Base-by-base conservation (phyloP, 2,113 vertebrate species). In the Lepus americanus region DNA sequence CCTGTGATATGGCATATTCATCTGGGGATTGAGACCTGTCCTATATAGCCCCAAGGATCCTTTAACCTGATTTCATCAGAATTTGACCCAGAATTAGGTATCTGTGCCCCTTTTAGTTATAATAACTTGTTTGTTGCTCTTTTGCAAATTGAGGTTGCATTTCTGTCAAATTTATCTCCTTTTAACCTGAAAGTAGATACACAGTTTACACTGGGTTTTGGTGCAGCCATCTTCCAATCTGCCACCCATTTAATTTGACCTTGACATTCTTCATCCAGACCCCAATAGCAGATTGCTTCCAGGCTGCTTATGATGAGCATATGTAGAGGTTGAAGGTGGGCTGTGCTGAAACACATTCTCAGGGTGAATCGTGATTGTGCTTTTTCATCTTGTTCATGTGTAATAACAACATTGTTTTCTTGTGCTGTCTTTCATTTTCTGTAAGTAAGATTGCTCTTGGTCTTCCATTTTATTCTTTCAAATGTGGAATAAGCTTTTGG, bases 331-430 rank as follows among this genome's bases (percentile, higher is more conserved):
- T 89, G 83, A 81, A 96, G 95, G 95, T 97, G 96, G 96, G 96
- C 73, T 97, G 83, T 96, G 94, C 96, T 79, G 96, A 95, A 87
- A 89, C 70, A 84, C 92, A 93, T 91, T 94, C 83, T 97, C 83
- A 87, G 95, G 97, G 91, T 95, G 97, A 94, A 95, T 79, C 87
- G 97, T 97, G 95, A 80, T 83, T 96, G 97, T 98, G 97, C 97
- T 97, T 97, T 96, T 95, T 97, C 97, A 97, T 97, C 97, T 92
- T 86, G 96, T 98, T 96, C 97, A 96, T 98, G 92, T 96, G 97
- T 97, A 96, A 97, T 94, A 96, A 97, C 89, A 95, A 94, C 96
- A 94, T 96, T 96, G 97, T 97, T 97, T 97, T 93, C 91, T 96
- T 92, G 97, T 98, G 96, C 96, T 76, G 95, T 97, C 96, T 97